Evolutionary conservation across 1,140 invertebrate species (phyloP).

Genomic region (Diorhabda carinulata): DNA sequence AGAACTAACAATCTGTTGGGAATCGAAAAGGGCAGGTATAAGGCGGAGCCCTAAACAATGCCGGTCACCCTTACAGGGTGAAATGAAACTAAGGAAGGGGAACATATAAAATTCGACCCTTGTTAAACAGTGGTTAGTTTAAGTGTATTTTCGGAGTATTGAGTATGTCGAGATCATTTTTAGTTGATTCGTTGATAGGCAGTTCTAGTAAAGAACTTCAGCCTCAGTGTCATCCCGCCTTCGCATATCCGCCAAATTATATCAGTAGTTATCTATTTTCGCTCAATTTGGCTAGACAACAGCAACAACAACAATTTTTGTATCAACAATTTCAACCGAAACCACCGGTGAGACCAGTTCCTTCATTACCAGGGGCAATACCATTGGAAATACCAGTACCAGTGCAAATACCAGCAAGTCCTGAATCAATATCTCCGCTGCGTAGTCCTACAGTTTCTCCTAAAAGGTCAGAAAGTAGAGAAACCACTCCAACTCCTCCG

Average conservation of each 20-base stretch:
- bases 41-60: slow-evolving; percentile 33
- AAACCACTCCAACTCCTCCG: slow-evolving; percentile 57
- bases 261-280: slow-evolving; percentile 60
- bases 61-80: slow-evolving; percentile 11
- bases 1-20: slow-evolving; percentile 13
- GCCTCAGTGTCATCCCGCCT: slow-evolving; percentile 48
- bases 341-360: slow-evolving; percentile 37
- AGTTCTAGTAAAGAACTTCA: slow-evolving; percentile 56
- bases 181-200: slow-evolving; percentile 69
- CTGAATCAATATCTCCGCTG: slow-evolving; percentile 45
- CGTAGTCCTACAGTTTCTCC: slow-evolving; percentile 23
- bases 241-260: slow-evolving; percentile 58
- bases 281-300: slow-evolving; percentile 55
- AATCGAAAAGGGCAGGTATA: slow-evolving; percentile 26
- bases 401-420: neutral
- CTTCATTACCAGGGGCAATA: slow-evolving; percentile 31
- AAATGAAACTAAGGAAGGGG: slow-evolving; percentile 24
- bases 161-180: slow-evolving; percentile 69
- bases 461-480: slow-evolving; percentile 46
- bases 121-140: slow-evolving; percentile 12
- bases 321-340: slow-evolving; percentile 41
- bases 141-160: slow-evolving; percentile 5
- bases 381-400: slow-evolving; percentile 19
- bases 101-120: slow-evolving; percentile 31
- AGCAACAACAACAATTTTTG: slow-evolving; percentile 50